Percentiles rank a stretch among this genome's conserved stretches.
These are phyloP conservation scores for Podocnemis expansa DNA, from an alignment of 2,113 vertebrate genomes.

Conservation along the genomic window DNA sequence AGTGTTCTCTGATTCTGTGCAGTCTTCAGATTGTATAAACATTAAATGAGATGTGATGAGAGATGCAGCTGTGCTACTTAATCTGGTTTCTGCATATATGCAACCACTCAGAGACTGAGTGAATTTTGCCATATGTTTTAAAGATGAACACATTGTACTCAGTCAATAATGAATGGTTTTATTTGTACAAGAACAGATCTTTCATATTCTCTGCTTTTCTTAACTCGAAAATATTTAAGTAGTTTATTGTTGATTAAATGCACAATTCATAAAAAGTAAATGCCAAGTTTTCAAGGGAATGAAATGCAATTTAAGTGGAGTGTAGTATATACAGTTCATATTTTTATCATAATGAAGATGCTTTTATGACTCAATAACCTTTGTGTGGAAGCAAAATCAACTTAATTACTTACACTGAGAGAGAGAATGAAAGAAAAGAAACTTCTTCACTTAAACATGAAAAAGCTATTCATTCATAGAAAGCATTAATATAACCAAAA, in stretches of 20 bases:
- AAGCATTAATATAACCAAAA: neutral
- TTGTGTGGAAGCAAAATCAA: neutral
- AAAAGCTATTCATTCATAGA: neutral
- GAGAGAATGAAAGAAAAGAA: constrained; percentile 15
- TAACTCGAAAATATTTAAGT: constrained; percentile 5
- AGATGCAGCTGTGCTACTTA: neutral
- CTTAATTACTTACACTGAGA: neutral
- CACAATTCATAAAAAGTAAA: neutral
- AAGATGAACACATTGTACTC: neutral
- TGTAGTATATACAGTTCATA: neutral
- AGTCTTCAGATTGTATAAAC: neutral
- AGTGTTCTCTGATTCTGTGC: neutral
- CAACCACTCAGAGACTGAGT: neutral
- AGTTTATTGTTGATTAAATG: neutral
- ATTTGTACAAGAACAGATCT: constrained; percentile 9
- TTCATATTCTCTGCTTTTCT: neutral
- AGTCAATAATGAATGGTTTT: neutral
- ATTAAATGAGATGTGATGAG: neutral
- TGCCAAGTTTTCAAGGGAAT: constrained; percentile 7
- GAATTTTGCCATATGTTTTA: neutral
- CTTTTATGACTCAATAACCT: constrained; percentile 17
- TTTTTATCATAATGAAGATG: neutral
- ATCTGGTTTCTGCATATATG: neutral
- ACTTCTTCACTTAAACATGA: neutral
- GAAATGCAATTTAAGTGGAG: constrained; percentile 15